A percentile compares a stretch with the other conserved stretches of the same genome.
phyloP scores from a whole-genome alignment of 2,888 invertebrate species.

The Apocheima hispidaria region DNA sequence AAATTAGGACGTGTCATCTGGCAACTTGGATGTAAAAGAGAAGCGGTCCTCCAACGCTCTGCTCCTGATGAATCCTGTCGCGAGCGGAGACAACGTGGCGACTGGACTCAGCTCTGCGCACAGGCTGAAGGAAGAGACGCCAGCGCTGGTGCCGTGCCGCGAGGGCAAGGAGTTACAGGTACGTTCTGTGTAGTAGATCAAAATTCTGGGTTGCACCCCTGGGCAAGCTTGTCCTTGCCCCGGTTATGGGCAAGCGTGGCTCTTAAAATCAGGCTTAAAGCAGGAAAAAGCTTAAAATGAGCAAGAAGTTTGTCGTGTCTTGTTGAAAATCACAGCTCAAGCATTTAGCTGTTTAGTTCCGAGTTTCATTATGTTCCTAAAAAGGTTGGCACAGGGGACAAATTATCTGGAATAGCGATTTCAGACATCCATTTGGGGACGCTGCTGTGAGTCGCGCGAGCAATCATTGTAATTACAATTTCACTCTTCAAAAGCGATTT shows the following conservation, averaged over 20 bases:
- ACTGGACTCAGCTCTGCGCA: conserved; percentile 69
- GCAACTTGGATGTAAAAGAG: conserved; percentile 71
- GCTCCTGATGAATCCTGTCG: conserved; percentile 76
- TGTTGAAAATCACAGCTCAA: not conserved
- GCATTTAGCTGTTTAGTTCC: not conserved
- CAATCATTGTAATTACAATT: conserved; percentile 47
- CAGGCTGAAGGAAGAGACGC: conserved; percentile 73
- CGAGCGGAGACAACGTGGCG: conserved; percentile 78
- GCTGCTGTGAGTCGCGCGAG: conserved; percentile 28
- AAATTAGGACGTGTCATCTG: conserved; percentile 53
- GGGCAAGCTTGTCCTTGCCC: no score
- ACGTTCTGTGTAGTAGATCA: no score
- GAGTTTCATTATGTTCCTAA: not conserved
- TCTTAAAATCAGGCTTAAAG: no score
- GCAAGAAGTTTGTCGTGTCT: not conserved
- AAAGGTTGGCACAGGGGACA: conserved; percentile 6
- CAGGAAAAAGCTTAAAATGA: not conserved
- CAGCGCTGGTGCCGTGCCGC: conserved; percentile 76
- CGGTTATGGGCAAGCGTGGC: no score
- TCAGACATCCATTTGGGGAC: conserved; percentile 19
- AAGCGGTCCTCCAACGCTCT: conserved; percentile 72
- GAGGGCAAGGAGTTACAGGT: conserved; percentile 79
- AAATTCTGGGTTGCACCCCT: no score
- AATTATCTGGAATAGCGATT: conserved; percentile 27
- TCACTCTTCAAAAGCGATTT: conserved; percentile 43